phyloP scores from a whole-genome alignment of 1,140 invertebrate species.

The Melitaea cinxia region DNA sequence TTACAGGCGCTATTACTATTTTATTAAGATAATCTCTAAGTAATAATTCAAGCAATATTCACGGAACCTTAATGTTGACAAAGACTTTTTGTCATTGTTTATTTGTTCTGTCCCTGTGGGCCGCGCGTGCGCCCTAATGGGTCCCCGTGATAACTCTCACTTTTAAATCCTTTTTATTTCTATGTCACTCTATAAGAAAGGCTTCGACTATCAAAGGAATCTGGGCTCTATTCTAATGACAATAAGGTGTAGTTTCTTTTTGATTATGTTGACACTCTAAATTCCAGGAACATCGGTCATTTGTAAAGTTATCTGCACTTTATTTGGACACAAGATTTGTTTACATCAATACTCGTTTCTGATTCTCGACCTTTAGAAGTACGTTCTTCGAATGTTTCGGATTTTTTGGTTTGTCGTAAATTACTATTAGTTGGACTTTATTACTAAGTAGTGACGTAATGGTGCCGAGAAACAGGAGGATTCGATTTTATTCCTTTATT shows the following conservation, averaged over 20 bases:
- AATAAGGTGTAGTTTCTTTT: constrained; percentile 35
- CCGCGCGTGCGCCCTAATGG: constrained; percentile 78
- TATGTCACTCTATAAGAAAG: constrained; percentile 62
- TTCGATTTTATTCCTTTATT: no score
- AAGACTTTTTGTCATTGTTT: constrained; percentile 37
- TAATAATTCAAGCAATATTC: constrained; percentile 17
- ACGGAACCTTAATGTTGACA: constrained; percentile 42
- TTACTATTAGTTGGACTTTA: background rate
- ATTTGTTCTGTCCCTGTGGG: constrained; percentile 60
- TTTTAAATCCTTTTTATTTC: constrained; percentile 74
- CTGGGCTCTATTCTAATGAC: constrained; percentile 22
- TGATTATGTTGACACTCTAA: constrained; percentile 48
- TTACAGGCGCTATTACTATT: no score
- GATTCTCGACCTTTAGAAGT: constrained; percentile 41
- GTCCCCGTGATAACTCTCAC: constrained; percentile 79
- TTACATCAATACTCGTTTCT: constrained; percentile 65
- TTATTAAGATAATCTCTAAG: no score
- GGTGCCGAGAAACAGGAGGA: background rate
- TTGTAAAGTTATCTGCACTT: constrained; percentile 79
- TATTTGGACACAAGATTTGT: constrained; percentile 74
- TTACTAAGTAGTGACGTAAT: background rate
- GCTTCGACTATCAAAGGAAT: constrained; percentile 22
- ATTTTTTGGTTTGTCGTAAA: constrained; percentile 42
- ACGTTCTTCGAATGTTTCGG: constrained; percentile 58
- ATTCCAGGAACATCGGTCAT: constrained; percentile 78